Evolutionary conservation across 1,140 invertebrate species (phyloP).

Genomic region (Drosophila mayri): DNA sequence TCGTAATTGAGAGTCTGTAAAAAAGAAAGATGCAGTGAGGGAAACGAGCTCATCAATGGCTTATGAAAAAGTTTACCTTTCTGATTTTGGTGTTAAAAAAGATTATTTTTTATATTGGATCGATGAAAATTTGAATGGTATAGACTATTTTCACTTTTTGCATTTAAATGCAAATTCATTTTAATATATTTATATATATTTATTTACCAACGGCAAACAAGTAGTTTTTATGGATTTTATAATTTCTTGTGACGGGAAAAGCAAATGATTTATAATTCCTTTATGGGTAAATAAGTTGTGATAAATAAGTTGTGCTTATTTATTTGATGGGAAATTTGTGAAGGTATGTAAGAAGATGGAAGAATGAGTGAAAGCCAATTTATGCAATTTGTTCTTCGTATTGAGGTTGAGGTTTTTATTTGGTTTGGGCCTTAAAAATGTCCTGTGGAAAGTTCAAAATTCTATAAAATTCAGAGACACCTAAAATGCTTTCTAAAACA

Average conservation of each 20-base stretch:
- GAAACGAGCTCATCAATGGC: background rate
- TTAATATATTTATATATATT: slow-evolving; percentile 8
- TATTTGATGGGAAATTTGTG: background rate
- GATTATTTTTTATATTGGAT: background rate
- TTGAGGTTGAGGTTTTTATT: too few species aligned
- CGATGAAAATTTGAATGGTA: background rate
- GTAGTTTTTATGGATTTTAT: background rate
- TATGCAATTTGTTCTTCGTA: too few species aligned
- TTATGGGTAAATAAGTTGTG: slow-evolving; percentile 3
- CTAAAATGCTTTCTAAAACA: too few species aligned
- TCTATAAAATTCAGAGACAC: too few species aligned
- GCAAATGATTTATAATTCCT: background rate
- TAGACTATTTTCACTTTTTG: background rate
- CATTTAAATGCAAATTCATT: slow-evolving; percentile 22
- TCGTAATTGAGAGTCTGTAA: background rate
- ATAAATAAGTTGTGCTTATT: slow-evolving; percentile 3
- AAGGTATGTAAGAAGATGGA: background rate
- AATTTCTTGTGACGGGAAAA: background rate
- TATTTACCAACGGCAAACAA: background rate
- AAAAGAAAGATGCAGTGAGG: background rate
- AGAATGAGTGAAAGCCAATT: too few species aligned
- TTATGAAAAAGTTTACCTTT: background rate
- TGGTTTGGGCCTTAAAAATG: too few species aligned
- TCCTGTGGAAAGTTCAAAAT: too few species aligned
- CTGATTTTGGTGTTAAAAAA: background rate